Percentiles rank a stretch among this genome's conserved stretches.
Conservation (phyloP, 2,797 vertebrate species). For the Champsocephalus gunnari region DNA sequence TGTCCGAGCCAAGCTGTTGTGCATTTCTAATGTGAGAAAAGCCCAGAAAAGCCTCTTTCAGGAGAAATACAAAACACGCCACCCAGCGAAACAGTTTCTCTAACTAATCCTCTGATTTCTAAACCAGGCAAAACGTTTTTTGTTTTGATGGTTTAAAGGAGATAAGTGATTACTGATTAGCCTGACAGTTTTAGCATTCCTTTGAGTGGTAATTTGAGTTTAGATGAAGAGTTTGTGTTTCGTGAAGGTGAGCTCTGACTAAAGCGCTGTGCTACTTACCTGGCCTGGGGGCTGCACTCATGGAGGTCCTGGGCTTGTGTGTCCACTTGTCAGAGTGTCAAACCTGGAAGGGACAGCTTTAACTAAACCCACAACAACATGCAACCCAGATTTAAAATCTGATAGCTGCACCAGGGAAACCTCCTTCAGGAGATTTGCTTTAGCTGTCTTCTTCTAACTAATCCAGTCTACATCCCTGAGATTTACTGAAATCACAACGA, state of each 20-base stretch:
- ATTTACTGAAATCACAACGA: conserved; percentile 1
- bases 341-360: conserved; percentile 41
- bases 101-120: conserved; percentile 64
- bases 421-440: background rate
- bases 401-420: conserved; percentile 24
- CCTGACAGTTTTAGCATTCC: conserved; percentile 34
- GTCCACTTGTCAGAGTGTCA: conserved; percentile 32
- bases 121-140: conserved; percentile 45
- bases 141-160: conserved; percentile 48
- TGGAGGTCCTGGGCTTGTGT: conserved; percentile 50
- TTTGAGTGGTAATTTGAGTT: conserved; percentile 47
- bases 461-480: background rate
- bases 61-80: conserved; percentile 47
- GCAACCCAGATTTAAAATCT: conserved; percentile 22
- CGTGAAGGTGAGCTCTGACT: conserved; percentile 29
- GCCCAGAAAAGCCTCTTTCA: conserved; percentile 62
- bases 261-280: background rate
- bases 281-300: conserved; percentile 38
- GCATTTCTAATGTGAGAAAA: conserved; percentile 77
- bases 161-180: conserved; percentile 55
- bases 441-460: background rate
- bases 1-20: conserved; percentile 65
- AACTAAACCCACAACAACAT: conserved; percentile 34
- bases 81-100: conserved; percentile 64
- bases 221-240: conserved; percentile 33